Evolutionary conservation across 2,888 invertebrate species (phyloP).

Genomic region (Drosophila neotestacea): DNA sequence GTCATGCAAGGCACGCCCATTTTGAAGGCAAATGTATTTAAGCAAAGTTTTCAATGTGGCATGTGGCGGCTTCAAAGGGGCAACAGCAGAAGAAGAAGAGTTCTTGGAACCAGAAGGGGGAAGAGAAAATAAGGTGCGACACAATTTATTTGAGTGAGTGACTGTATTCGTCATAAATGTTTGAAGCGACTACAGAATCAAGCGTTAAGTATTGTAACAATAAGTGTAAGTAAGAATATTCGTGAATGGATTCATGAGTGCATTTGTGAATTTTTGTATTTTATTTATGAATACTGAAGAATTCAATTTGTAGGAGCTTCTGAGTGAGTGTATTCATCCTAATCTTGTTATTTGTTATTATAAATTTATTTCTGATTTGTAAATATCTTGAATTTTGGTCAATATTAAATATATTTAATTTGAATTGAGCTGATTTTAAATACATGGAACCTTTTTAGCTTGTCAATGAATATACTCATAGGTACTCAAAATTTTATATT

Average conservation of each 20-base stretch:
- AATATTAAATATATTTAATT: not conserved
- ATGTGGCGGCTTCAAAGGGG: constrained; percentile 7
- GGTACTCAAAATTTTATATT: not conserved
- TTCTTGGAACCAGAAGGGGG: not conserved
- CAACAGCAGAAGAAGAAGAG: not conserved
- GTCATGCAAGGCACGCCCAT: constrained; percentile 35
- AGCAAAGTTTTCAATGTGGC: constrained; percentile 24
- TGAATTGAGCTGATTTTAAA: not conserved
- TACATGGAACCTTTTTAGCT: not conserved
- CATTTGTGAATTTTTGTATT: constrained; percentile 1
- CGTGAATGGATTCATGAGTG: constrained; percentile 10
- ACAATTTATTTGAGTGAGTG: not conserved
- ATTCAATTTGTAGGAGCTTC: not conserved
- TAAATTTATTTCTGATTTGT: not conserved
- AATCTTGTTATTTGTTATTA: too few relatives aligned
- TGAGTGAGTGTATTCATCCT: not conserved
- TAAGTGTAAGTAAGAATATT: not conserved
- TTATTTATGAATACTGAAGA: not conserved
- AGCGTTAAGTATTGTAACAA: not conserved
- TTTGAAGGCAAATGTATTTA: constrained; percentile 46
- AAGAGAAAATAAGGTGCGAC: not conserved
- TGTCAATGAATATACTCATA: not conserved
- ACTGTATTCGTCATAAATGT: constrained; percentile 12
- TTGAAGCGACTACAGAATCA: not conserved
- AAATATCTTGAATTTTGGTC: not conserved